Percentiles rank a stretch among this genome's conserved stretches.
Evolutionary conservation across 2,113 vertebrate species (phyloP).

Genomic region (Perca schrenkii): DNA sequence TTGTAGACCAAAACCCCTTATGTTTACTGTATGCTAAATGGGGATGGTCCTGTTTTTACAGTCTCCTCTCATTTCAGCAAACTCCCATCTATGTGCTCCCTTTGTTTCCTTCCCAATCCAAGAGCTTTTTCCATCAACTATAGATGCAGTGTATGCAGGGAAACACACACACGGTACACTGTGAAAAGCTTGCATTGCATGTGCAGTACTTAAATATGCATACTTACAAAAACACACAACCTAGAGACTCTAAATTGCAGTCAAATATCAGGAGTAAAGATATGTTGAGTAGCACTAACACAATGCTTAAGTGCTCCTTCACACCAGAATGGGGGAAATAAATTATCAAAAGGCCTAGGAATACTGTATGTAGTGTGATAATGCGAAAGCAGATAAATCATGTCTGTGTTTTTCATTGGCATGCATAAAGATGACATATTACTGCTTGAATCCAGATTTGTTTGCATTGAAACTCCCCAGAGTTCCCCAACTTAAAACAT

Average conservation of each 20-base stretch:
- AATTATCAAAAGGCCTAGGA: slow-evolving; percentile 10
- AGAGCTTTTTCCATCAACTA: background rate
- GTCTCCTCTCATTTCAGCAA: background rate
- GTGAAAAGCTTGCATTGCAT: slow-evolving; percentile 9
- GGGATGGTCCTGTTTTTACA: slow-evolving; percentile 4
- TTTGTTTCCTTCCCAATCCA: background rate
- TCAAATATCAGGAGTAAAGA: slow-evolving; percentile 37
- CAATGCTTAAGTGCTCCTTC: slow-evolving; percentile 38
- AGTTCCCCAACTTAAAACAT: slow-evolving; percentile 33
- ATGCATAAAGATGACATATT: slow-evolving; percentile 66
- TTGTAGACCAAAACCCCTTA: background rate
- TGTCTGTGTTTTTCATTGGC: slow-evolving; percentile 53
- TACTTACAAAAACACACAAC: slow-evolving; percentile 30
- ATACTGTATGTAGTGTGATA: slow-evolving; percentile 31
- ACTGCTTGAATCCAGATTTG: slow-evolving; percentile 19
- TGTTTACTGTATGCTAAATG: slow-evolving; percentile 4
- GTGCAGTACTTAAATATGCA: background rate
- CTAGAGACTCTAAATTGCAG: slow-evolving; percentile 30
- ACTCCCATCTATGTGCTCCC: background rate
- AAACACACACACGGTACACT: background rate
- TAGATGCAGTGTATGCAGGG: background rate
- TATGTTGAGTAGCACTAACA: slow-evolving; percentile 20
- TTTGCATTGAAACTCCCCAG: slow-evolving; percentile 49
- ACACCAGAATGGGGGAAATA: background rate
- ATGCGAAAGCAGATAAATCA: slow-evolving; percentile 59